Evolutionary conservation across 2,797 vertebrate genomes (phyloP).

Genomic region (Neopelma chrysocephalum): DNA sequence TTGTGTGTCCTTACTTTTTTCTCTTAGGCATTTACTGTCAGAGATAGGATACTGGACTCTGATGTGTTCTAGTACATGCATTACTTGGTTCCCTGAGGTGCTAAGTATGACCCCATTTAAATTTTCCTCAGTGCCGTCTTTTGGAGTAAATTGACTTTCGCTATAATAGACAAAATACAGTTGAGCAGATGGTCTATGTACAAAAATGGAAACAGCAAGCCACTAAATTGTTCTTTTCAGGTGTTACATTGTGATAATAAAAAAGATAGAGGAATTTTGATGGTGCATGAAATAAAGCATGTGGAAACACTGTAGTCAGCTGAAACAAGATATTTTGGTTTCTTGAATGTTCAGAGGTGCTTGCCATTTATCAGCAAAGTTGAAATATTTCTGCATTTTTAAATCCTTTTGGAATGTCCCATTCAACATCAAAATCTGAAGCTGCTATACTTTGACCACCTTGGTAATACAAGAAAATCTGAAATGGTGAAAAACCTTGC

Average conservation of each 20-base stretch:
- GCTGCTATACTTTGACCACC: background rate
- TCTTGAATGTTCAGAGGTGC: background rate
- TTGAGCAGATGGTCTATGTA: background rate
- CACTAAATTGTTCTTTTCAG: background rate
- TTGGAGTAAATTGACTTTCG: background rate
- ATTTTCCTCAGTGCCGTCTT: background rate
- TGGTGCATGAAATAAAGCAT: background rate
- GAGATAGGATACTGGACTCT: background rate
- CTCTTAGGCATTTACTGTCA: background rate
- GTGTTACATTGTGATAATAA: background rate
- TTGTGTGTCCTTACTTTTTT: background rate
- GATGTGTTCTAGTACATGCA: background rate
- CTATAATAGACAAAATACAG: background rate
- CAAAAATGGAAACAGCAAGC: background rate
- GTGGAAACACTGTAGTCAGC: background rate
- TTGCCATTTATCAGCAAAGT: background rate
- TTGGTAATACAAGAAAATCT: background rate
- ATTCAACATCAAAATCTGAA: background rate
- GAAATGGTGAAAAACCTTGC: background rate
- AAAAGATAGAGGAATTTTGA: background rate
- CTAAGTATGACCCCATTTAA: background rate
- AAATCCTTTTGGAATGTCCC: background rate
- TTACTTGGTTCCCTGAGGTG: background rate
- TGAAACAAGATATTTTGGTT: background rate
- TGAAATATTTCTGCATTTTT: background rate